Base-by-base conservation (phyloP, 2,888 invertebrate genomes). In the Himalopsyche tibetana region DNA sequence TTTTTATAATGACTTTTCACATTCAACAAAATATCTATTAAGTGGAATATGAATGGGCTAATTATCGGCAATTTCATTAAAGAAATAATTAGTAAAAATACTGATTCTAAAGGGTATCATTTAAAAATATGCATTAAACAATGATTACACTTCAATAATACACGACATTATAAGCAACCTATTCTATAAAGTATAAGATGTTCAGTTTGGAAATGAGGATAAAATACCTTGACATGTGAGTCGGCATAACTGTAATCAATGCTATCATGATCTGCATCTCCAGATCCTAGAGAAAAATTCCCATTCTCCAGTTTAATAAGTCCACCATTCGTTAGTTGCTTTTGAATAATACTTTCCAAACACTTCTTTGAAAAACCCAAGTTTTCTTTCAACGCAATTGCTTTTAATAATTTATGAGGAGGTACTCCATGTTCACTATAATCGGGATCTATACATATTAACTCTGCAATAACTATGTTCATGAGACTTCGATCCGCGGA, bases 361-460 rank as follows among this genome's bases (percentile, higher is more conserved):
- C 94, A 94, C 89, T 94, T 94, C 90, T 94, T 94, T 9, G 94
- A 93, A 90, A 95, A 95, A 85, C 94, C 93, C 4, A 95, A 92
- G 28, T 92, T 94, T 87, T 95, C 95, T 90, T 95, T 95, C 11
- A 94, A 93, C 55, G 94, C 92, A 86, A 96, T 94, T 89, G 95
- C 95, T 90, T 93, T 94, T 55, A 96, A 93, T 87, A 96, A 93
- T 89, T 95, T 95, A 85, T 93, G 93, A 87, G 95, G 94, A n/a
- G 95, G 95, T 87, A 96, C 95, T 36, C 96, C 96, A 90, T 94
- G 94, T 90, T 95, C 95, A 86, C 95, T 92, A 89, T 95, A 96
- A 91, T 95, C 95, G 84, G 96, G 95, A 90, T 96, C 96, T 89
- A 95, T 94, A 89, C 95, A 94, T 88, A 96, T 95, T 55, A 96